These are phyloP conservation scores for Zygothrica quintamaculata DNA, from an alignment of 2,888 invertebrate genomes.

Conservation along the genomic window DNA sequence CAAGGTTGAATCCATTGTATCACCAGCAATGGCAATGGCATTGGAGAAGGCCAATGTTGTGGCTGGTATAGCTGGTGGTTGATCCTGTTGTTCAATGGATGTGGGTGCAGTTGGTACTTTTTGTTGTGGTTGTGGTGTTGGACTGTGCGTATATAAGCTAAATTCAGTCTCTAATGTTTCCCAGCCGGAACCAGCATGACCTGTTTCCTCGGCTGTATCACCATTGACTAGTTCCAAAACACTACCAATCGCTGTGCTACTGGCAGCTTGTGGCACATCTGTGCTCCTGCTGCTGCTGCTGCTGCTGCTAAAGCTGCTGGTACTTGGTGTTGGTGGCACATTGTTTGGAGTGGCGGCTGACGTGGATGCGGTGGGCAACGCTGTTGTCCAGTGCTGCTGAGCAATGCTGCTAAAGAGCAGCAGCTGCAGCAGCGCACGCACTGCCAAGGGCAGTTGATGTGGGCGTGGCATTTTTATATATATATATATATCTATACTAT, in stretches of 20 bases:
- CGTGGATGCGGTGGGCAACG: conserved; percentile 49
- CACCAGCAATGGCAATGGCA: conserved; percentile 65
- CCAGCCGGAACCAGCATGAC: conserved; percentile 59
- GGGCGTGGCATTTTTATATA: conserved; percentile 59
- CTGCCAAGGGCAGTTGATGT: conserved; percentile 46
- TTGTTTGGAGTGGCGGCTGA: conserved; percentile 16
- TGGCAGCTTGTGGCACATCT: conserved; percentile 18
- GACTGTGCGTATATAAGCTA: conserved; percentile 51
- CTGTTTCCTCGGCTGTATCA: conserved; percentile 11
- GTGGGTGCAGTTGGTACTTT: conserved; percentile 70
- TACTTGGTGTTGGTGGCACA: conserved; percentile 20
- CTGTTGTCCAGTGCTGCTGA: conserved; percentile 61
- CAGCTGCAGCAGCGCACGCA: conserved; percentile 72
- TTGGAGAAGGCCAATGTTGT: conserved; percentile 80
- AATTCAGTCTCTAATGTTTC: conserved; percentile 75
- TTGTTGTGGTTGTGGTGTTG: conserved; percentile 24
- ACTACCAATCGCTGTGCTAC: conserved; percentile 31
- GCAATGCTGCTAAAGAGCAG: conserved; percentile 74
- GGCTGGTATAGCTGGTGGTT: conserved; percentile 76
- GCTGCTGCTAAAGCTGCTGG: conserved; percentile 33
- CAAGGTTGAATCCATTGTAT: conserved; percentile 43
- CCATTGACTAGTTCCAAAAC: conserved; percentile 62
- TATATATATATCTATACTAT: conserved; percentile 31
- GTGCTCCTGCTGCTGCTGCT: conserved; percentile 21
- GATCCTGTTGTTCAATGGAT: conserved; percentile 82